These are phyloP conservation scores for Triplophysa siluroides DNA, from an alignment of 2,113 vertebrate genomes.

Conservation along the genomic window DNA sequence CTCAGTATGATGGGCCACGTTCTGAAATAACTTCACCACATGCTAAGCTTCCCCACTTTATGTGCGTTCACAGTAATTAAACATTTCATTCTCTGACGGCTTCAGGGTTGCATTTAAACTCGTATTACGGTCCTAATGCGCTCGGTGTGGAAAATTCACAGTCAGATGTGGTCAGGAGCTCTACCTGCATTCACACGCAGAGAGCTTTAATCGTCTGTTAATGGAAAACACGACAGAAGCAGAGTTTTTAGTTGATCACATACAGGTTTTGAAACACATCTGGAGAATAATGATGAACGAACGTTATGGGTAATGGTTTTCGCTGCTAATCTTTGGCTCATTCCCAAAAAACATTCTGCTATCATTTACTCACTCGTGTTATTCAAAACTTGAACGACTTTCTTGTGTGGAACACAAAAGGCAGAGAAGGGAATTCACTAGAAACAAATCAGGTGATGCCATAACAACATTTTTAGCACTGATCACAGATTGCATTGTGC, in stretches of 20 bases:
- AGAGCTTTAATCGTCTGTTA: not conserved
- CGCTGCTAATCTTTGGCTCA: too few species aligned
- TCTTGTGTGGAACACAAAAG: too few species aligned
- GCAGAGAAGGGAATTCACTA: too few species aligned
- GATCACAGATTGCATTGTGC: too few species aligned
- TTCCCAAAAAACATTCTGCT: too few species aligned
- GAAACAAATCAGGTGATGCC: too few species aligned
- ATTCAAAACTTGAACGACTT: too few species aligned
- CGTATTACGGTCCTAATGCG: constrained; percentile 22
- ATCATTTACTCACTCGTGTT: too few species aligned
- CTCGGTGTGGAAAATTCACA: constrained; percentile 10
- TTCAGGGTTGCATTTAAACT: constrained; percentile 26
- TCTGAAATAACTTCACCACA: constrained; percentile 9
- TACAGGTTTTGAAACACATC: too few species aligned
- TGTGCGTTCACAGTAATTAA: constrained; percentile 42
- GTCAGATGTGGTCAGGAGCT: not conserved
- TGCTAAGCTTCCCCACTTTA: constrained; percentile 23
- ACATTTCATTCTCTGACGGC: constrained; percentile 17
- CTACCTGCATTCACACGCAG: not conserved
- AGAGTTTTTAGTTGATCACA: not conserved
- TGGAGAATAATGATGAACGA: too few species aligned
- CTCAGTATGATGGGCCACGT: not conserved
- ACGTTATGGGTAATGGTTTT: too few species aligned
- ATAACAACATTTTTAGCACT: too few species aligned
- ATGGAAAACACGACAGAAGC: not conserved